Percentiles rank a stretch among this genome's conserved stretches.
These are phyloP conservation scores for Lepidotrigona ventralis DNA, from an alignment of 1,140 invertebrate genomes.

Conservation along the genomic window DNA sequence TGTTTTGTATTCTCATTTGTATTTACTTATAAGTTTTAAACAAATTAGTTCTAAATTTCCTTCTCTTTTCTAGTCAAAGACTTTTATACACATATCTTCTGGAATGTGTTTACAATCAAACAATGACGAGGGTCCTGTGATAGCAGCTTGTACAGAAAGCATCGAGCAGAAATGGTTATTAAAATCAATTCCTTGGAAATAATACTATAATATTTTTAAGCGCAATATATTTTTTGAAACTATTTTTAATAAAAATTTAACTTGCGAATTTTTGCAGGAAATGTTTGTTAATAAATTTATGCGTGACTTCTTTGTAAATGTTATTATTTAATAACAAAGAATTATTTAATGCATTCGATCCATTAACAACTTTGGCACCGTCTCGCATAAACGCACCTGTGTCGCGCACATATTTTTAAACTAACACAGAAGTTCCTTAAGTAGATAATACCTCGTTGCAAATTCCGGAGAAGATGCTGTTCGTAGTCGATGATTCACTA, in stretches of 20 bases:
- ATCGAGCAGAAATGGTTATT: conserved; percentile 81
- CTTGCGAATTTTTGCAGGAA: neutral
- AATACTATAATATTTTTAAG: conserved; percentile 14
- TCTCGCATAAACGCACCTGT: conserved; percentile 20
- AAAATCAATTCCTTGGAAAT: conserved; percentile 80
- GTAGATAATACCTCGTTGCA: conserved; percentile 36
- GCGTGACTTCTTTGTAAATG: too few species aligned
- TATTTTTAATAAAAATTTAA: neutral
- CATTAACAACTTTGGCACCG: conserved; percentile 1
- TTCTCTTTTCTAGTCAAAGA: conserved; percentile 73
- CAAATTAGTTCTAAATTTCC: conserved; percentile 27
- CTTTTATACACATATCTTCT: conserved; percentile 79
- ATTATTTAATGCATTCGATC: neutral
- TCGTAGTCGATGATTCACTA: conserved; percentile 62
- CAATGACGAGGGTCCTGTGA: conserved; percentile 78
- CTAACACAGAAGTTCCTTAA: conserved; percentile 54
- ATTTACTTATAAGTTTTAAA: conserved; percentile 4
- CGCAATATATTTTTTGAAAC: conserved; percentile 10
- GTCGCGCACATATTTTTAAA: neutral
- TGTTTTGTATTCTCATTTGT: conserved; percentile 10
- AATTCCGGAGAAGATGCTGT: conserved; percentile 59
- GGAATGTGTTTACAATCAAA: conserved; percentile 81
- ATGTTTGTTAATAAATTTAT: conserved; percentile 31
- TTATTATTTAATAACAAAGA: neutral
- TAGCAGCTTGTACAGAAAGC: conserved; percentile 78